Evolutionary conservation across 2,797 vertebrate species (phyloP).

Genomic region (Pseudomugil tenellus): DNA sequence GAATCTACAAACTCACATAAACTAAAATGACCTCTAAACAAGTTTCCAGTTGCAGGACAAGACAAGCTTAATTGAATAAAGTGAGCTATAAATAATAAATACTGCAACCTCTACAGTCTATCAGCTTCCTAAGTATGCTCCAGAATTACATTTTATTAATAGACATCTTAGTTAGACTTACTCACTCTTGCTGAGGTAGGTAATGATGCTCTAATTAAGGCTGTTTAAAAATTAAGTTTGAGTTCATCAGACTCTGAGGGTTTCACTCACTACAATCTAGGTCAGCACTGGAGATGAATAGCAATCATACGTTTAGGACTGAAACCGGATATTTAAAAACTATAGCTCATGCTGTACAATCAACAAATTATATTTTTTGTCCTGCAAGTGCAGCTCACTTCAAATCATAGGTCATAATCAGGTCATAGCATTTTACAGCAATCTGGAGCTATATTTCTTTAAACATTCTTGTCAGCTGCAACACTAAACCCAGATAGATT

Average conservation of each 20-base stretch:
- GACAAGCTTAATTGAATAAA: slow-evolving; percentile 7
- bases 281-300: slow-evolving; percentile 14
- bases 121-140: neutral
- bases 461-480: slow-evolving; percentile 3
- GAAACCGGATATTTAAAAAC: slow-evolving; percentile 4
- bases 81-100: neutral
- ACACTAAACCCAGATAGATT: slow-evolving; percentile 1
- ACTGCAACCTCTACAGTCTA: slow-evolving; percentile 4
- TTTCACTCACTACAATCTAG: slow-evolving; percentile 37
- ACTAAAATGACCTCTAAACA: slow-evolving; percentile 15
- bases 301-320: slow-evolving; percentile 4
- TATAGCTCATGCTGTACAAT: slow-evolving; percentile 10
- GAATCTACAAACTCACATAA: slow-evolving; percentile 29
- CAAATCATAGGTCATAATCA: slow-evolving; percentile 34
- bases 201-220: slow-evolving; percentile 14
- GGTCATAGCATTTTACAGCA: slow-evolving; percentile 18
- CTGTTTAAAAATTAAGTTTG: slow-evolving; percentile 17
- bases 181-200: neutral
- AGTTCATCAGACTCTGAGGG: slow-evolving; percentile 11
- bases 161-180: neutral
- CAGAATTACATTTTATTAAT: neutral
- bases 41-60: slow-evolving; percentile 18
- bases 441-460: neutral
- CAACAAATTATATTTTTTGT: slow-evolving; percentile 8
- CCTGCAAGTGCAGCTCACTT: slow-evolving; percentile 11